A percentile compares a stretch with the other conserved stretches of the same genome.
phyloP scores from a whole-genome alignment of 2,113 vertebrate species.

The Stegastes partitus region DNA sequence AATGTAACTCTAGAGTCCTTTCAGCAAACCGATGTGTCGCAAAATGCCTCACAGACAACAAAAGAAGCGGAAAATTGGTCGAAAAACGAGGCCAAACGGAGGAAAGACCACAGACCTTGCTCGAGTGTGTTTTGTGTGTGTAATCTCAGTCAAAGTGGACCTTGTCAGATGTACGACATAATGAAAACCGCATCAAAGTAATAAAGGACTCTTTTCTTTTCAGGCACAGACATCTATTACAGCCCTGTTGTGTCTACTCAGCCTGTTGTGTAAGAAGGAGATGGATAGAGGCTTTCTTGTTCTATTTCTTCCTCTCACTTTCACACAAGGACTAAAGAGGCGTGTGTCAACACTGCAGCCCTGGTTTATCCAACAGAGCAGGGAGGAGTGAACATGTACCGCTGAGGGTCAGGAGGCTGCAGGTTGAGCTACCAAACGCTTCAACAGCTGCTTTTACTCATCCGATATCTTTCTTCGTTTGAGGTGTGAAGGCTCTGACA shows the following conservation, averaged over 20 bases:
- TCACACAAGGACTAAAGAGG: conserved; percentile 17
- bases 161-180: conserved; percentile 24
- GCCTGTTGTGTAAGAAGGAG: conserved; percentile 26
- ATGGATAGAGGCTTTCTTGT: conserved; percentile 8
- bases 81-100: background rate
- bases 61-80: conserved; percentile 14
- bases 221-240: conserved; percentile 40
- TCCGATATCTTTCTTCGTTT: background rate
- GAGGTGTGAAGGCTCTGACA: conserved; percentile 6
- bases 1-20: conserved; percentile 13
- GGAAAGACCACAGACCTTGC: background rate
- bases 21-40: conserved; percentile 15
- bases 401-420: conserved; percentile 6
- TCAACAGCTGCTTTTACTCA: conserved; percentile 34
- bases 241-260: conserved; percentile 36
- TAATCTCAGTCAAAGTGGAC: background rate
- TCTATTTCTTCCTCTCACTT: conserved; percentile 3
- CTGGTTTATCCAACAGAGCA: conserved; percentile 12
- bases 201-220: conserved; percentile 5
- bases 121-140: conserved; percentile 7
- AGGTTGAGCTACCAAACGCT: conserved; percentile 23
- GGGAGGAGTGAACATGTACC: conserved; percentile 2
- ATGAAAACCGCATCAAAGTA: conserved; percentile 59
- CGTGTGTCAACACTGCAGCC: conserved; percentile 9
- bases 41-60: conserved; percentile 3